Base-by-base conservation (phyloP, 2,797 vertebrate species). In the Cyprinodon diabolis region DNA sequence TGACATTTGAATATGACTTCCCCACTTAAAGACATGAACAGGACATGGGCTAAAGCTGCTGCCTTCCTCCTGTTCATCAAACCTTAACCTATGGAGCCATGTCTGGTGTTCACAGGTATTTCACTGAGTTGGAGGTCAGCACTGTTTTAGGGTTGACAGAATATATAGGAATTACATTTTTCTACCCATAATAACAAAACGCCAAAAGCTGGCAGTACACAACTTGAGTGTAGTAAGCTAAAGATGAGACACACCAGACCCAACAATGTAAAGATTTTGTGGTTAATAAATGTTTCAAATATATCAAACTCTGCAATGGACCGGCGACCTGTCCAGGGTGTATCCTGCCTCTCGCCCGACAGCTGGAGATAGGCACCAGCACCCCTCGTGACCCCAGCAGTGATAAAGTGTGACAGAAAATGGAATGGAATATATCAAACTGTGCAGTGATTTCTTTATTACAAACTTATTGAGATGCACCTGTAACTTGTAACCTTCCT, bases 401-500 rank as follows among this genome's bases (percentile, higher is more conserved):
- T 30, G 30, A 30, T 30, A 30, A 30, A 30, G 30, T 3, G 30
- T 30, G 30, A 30, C 30, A 30, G 30, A 30, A 30, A 30, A 30
- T 30, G 30, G 30, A 30, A 30, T 30, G 30, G 7, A 7, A 21
- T 21, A 19, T 52, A 21, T 21, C 15, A 37, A 17, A 60, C 17
- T 62, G 8, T 43, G 4, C 43, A 30, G 19, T 45, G 43, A 63
- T 11, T 2, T 21, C 11, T n/a, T n/a, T 19, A 12, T 63, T 12
- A 45, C 13, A 63, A 21, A 45, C 3, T 21, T 43, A n/a, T 2
- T 43, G 4, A 63, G 17, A 43, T 43, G 40, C 8, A 2, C 19
- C 37, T 63, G 8, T 40, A 51, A 82, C 81, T 77, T 86, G 80
- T 84, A 88, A n/a, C 10, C 7, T 23, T 1, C 85, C 84, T 83